A percentile compares a stretch with the other conserved stretches of the same genome.
Conservation (phyloP, 2,113 vertebrate species). For the Takifugu bimaculatus region DNA sequence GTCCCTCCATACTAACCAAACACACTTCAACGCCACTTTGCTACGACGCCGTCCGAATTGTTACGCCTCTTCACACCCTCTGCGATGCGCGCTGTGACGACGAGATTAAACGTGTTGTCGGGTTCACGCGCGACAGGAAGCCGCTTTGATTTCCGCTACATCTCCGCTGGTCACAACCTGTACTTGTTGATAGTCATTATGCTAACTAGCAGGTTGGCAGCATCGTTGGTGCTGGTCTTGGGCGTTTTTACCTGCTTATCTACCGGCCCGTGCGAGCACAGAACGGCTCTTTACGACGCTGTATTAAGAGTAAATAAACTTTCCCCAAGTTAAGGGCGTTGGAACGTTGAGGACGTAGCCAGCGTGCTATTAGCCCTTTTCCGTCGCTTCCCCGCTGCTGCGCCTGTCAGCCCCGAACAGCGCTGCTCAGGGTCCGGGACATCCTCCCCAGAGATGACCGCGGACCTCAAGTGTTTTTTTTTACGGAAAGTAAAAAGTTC, state of each 20-base stretch:
- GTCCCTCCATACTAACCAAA: conserved; percentile 64
- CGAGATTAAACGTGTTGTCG: no score
- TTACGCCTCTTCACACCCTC: no score
- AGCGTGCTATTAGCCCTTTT: conserved; percentile 25
- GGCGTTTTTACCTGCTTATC: background rate
- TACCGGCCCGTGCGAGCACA: conserved; percentile 24
- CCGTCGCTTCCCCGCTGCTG: conserved; percentile 12
- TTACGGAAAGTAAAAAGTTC: no score
- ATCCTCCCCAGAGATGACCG: no score
- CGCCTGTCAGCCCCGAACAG: conserved; percentile 5
- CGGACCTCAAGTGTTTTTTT: no score
- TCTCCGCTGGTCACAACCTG: conserved; percentile 2
- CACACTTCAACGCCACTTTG: background rate
- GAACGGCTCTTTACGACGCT: background rate
- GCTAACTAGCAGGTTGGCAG: conserved; percentile 21
- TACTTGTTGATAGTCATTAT: background rate
- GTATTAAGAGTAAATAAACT: background rate
- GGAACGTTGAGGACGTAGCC: background rate
- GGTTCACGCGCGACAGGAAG: no score
- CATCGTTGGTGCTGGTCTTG: background rate
- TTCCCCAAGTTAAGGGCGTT: background rate
- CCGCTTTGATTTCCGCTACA: background rate
- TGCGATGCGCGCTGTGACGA: no score
- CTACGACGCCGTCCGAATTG: background rate
- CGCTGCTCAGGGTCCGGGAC: background rate